phyloP scores from a whole-genome alignment of 2,888 invertebrate genomes.

The Liodrosophila aerea region DNA sequence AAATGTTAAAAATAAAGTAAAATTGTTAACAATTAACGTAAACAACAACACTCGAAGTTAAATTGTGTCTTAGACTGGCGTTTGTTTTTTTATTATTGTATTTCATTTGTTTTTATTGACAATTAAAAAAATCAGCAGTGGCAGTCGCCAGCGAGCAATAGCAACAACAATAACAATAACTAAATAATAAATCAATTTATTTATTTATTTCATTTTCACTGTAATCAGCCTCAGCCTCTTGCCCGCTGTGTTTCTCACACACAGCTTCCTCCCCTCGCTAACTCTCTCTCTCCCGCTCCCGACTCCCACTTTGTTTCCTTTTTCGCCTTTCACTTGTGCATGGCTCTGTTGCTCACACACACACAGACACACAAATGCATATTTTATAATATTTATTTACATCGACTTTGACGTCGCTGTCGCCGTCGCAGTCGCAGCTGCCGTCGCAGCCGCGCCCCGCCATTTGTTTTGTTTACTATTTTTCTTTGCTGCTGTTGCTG shows the following conservation, averaged over 20 bases:
- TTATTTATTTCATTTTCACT: constrained; percentile 64
- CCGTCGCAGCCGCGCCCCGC: constrained; percentile 45
- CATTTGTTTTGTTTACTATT: constrained; percentile 60
- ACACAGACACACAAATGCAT: constrained; percentile 39
- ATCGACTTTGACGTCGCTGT: constrained; percentile 47
- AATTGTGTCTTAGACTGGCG: too few species aligned
- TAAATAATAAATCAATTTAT: constrained; percentile 63
- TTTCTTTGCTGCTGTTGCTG: constrained; percentile 33
- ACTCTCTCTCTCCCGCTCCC: constrained; percentile 5
- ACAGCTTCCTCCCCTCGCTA: constrained; percentile 17
- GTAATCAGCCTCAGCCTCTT: constrained; percentile 34
- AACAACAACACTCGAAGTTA: too few species aligned
- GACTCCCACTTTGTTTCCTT: constrained; percentile 54
- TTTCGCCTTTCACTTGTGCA: constrained; percentile 69
- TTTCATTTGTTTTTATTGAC: constrained; percentile 47
- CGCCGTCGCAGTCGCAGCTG: constrained; percentile 12
- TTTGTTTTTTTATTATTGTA: constrained; percentile 31
- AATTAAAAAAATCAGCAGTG: constrained; percentile 37
- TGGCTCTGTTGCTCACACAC: constrained; percentile 51
- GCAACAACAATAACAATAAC: constrained; percentile 24
- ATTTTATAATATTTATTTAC: constrained; percentile 74
- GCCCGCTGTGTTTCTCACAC: background rate
- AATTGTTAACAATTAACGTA: constrained; percentile 3
- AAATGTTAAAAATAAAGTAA: background rate
- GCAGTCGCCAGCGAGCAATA: constrained; percentile 22